Evolutionary conservation across 1,140 invertebrate genomes (phyloP), one percentile per base, ranked within the genome.

Genomic region (Gryon sp.): DNA sequence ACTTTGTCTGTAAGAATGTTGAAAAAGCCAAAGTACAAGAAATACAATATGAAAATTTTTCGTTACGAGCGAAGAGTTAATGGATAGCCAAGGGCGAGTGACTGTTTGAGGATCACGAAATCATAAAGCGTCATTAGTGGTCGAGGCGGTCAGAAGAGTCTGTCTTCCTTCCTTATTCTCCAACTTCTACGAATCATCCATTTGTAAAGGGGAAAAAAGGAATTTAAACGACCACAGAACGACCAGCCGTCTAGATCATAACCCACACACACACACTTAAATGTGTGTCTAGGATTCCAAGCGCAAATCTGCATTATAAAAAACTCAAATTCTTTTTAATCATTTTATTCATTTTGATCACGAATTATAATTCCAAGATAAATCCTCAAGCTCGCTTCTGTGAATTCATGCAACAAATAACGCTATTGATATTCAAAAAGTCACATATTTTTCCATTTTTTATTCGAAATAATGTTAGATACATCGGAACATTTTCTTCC

Each of bases 91-190:
- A 72, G 43, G 30, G 43, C 70, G 60, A 38, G 28, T 53, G 46
- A 43, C 45, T 43, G 60, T 50, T 40, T 45, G 59, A 68, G 46
- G 50, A 70, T 50, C 69, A 46, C 19, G 38, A 40, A 60, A 62
- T 79, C 76, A 66, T 72, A 78, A 77, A 80, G 69, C 78, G 50
- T 78, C 80, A 81, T 81, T 78, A 81, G 73, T 68, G 57, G 69
- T 74, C 14, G 75, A 32, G 59, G 45, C 45, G 55, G 63, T 19
- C 60, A 45, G 63, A 63, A 70, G 66, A 68, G 38, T 69, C 50
- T 30, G 72, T 74, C 78, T 80, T 76, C 75, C 77, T 79, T 76
- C 78, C 80, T 76, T 63, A 73, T 76, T 72, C 69, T 53, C 26
- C 28, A 24, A 38, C 38, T 74, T 75, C 73, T 60, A 38, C 74